Conservation (phyloP, 2,113 vertebrate species). For the Cryptomyrus ogoouensis region DNA sequence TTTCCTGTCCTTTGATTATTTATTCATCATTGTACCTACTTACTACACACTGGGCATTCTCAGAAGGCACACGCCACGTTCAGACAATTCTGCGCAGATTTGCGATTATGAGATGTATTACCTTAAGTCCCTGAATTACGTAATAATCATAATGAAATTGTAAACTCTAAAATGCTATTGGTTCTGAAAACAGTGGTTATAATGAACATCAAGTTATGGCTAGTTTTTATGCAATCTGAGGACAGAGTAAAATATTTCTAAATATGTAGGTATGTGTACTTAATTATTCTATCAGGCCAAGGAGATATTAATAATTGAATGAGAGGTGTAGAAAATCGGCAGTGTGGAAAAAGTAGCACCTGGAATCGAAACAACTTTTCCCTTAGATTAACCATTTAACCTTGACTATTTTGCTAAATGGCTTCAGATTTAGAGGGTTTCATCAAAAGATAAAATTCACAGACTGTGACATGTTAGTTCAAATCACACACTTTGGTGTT, state of each 20-base stretch:
- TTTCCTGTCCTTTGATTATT: background rate
- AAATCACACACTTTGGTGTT: background rate
- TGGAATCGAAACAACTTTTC: background rate
- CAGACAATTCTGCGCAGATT: background rate
- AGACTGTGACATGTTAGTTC: background rate
- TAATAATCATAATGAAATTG: background rate
- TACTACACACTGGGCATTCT: background rate
- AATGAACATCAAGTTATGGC: background rate
- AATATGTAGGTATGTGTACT: background rate
- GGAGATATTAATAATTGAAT: background rate
- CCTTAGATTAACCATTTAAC: background rate
- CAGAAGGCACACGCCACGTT: background rate
- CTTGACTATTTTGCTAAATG: background rate
- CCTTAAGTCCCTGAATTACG: background rate
- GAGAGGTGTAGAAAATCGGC: background rate
- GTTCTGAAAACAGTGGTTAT: background rate
- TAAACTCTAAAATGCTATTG: background rate
- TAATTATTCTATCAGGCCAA: background rate
- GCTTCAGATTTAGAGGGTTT: background rate
- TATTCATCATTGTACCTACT: conserved; percentile 8
- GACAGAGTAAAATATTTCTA: background rate
- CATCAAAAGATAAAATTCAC: background rate
- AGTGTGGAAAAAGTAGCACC: background rate
- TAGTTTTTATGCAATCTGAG: background rate
- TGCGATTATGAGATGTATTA: background rate